A percentile compares a stretch with the other conserved stretches of the same genome.
Evolutionary conservation across 2,888 invertebrate genomes (phyloP).

Genomic region (Leptarthrus brevirostris): DNA sequence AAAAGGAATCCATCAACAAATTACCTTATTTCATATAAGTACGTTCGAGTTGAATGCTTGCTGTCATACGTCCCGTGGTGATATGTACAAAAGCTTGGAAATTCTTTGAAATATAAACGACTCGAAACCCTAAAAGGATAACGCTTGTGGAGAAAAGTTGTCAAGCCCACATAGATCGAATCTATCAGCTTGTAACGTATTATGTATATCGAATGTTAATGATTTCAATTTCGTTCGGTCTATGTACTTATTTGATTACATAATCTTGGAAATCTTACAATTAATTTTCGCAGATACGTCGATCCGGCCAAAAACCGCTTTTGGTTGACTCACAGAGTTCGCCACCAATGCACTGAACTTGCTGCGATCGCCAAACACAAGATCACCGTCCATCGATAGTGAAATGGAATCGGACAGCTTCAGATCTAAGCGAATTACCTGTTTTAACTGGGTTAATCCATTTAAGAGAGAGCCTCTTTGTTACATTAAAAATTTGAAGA

Average conservation of each 20-base stretch:
- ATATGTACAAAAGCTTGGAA: no score
- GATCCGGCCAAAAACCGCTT: background rate
- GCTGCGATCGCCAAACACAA: background rate
- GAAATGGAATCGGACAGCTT: background rate
- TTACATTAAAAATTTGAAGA: background rate
- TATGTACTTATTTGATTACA: background rate
- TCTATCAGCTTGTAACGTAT: no score
- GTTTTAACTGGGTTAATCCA: slow-evolving; percentile 28
- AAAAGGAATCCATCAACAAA: no score
- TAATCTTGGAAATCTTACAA: background rate
- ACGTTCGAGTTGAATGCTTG: no score
- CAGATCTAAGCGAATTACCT: background rate
- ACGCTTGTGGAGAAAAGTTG: no score
- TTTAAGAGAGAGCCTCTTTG: slow-evolving; percentile 1
- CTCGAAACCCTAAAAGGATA: no score
- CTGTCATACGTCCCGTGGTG: no score
- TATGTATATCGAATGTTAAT: background rate
- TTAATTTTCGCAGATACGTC: background rate
- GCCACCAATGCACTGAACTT: no score
- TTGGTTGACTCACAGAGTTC: background rate
- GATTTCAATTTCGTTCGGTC: background rate
- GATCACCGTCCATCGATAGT: background rate
- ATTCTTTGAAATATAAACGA: no score
- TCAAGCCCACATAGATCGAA: background rate
- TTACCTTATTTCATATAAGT: no score